Evolutionary conservation across 2,113 vertebrate genomes (phyloP).

Genomic region (Accipiter cooperii): DNA sequence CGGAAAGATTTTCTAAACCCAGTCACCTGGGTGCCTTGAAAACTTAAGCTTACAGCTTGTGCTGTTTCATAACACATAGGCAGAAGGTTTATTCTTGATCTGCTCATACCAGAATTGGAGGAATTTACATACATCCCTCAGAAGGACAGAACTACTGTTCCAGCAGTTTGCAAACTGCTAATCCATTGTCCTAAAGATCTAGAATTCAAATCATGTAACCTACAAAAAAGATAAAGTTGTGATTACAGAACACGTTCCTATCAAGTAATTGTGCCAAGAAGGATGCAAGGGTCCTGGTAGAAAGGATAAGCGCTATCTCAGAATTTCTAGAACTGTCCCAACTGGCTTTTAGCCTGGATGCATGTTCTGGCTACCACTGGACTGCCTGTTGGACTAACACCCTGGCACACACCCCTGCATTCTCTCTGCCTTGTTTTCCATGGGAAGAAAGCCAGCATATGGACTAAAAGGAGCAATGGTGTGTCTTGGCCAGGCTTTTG

Average conservation of each 20-base stretch:
- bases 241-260: neutral
- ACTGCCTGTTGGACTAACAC: neutral
- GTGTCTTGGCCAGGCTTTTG: neutral
- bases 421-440: neutral
- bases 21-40: neutral
- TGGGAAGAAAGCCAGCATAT: neutral
- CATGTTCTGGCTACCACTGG: neutral
- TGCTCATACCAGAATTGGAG: neutral
- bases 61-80: neutral
- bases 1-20: constrained; percentile 17
- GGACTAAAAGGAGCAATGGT: neutral
- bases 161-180: neutral
- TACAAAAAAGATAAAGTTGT: neutral
- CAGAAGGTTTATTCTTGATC: constrained; percentile 25
- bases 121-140: constrained; percentile 22
- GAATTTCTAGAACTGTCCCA: neutral
- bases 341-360: neutral
- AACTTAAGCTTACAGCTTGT: neutral
- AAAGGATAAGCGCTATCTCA: neutral
- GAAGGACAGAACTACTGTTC: neutral
- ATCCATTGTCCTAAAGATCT: neutral
- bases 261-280: neutral
- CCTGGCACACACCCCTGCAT: neutral
- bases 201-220: neutral
- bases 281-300: neutral